These are phyloP conservation scores for Micrasema minimum DNA, from an alignment of 1,140 invertebrate species.

Conservation along the genomic window DNA sequence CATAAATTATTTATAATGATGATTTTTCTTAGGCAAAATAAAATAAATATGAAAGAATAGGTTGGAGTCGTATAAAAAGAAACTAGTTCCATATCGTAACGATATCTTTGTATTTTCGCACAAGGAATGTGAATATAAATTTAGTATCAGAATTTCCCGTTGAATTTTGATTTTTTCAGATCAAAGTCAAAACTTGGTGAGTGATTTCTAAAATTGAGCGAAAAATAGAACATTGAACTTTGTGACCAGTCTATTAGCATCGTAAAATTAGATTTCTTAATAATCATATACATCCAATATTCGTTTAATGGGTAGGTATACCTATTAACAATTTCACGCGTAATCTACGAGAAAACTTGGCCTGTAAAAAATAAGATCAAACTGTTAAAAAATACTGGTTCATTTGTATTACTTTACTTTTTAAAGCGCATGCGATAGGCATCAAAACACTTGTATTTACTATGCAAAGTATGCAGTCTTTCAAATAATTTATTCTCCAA, in stretches of 20 bases:
- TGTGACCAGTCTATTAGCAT: not conserved
- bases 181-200: not conserved
- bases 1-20: not conserved
- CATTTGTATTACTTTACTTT: not conserved
- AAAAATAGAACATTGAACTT: slow-evolving; percentile 13
- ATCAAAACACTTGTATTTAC: not conserved
- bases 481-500: not conserved
- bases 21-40: not conserved
- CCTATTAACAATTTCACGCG: slow-evolving; percentile 23
- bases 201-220: not conserved
- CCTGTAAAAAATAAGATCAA: not conserved
- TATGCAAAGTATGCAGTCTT: not conserved
- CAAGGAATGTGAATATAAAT: not conserved
- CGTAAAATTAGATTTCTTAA: slow-evolving; percentile 13
- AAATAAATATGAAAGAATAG: not conserved
- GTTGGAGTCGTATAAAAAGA: not conserved
- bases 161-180: not conserved
- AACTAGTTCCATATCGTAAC: not conserved
- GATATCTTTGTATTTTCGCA: not conserved
- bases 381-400: not conserved
- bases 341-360: not conserved
- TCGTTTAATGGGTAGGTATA: not conserved
- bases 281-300: not conserved
- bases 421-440: not conserved
- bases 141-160: not conserved